Percentiles rank a stretch among this genome's conserved stretches.
phyloP scores from a whole-genome alignment of 2,797 vertebrate species.

The Callimico goeldii region DNA sequence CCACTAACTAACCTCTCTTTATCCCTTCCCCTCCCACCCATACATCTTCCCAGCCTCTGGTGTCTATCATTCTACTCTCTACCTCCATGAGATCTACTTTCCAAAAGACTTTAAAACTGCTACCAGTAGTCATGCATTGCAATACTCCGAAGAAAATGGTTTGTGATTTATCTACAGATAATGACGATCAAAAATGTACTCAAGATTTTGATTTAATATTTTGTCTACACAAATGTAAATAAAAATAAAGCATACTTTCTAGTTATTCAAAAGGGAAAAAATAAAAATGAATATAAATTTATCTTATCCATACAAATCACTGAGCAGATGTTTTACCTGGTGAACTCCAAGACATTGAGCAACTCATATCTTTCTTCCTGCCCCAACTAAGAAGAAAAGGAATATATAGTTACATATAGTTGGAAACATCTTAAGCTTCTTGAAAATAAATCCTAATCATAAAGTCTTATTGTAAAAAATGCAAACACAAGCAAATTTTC shows the following conservation, averaged over 20 bases:
- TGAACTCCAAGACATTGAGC: constrained; percentile 97
- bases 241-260: constrained; percentile 3
- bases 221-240: constrained; percentile 4
- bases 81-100: background rate
- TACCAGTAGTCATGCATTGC: background rate
- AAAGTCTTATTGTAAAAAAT: constrained; percentile 7
- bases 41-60: background rate
- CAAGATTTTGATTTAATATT: background rate
- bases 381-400: constrained; percentile 87
- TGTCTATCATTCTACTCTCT: background rate
- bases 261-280: constrained; percentile 7
- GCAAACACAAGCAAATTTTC: background rate
- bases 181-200: background rate
- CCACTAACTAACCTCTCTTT: background rate
- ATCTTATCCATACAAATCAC: background rate
- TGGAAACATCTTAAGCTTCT: background rate
- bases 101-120: background rate
- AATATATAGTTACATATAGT: background rate
- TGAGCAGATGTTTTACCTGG: constrained; percentile 86
- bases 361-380: constrained; percentile 95
- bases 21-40: background rate
- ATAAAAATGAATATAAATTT: background rate
- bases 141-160: background rate
- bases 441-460: constrained; percentile 26
- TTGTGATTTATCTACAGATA: background rate